A percentile compares a stretch with the other conserved stretches of the same genome.
phyloP scores from a whole-genome alignment of 2,113 vertebrate genomes.

The Atherinomorus stipes region DNA sequence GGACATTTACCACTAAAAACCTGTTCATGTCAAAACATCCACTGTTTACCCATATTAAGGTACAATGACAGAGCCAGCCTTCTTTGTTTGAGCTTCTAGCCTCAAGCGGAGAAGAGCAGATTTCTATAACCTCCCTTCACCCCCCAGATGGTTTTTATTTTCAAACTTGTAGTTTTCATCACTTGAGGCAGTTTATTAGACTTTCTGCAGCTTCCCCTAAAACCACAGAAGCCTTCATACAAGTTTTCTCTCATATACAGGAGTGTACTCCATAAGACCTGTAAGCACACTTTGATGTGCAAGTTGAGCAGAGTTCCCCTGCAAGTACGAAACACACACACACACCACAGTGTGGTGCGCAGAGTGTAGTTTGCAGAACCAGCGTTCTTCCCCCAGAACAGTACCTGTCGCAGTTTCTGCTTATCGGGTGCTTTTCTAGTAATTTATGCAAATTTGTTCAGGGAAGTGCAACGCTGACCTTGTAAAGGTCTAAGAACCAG shows the following conservation, averaged over 20 bases:
- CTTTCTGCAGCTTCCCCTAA: constrained; percentile 21
- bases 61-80: no score
- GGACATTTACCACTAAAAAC: background rate
- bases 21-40: background rate
- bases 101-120: constrained; percentile 9
- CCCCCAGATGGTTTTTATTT: constrained; percentile 23
- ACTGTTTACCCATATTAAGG: background rate
- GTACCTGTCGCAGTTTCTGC: background rate
- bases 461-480: background rate
- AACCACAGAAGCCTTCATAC: constrained; percentile 1
- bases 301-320: constrained; percentile 6
- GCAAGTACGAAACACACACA: background rate
- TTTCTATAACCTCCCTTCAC: constrained; percentile 5
- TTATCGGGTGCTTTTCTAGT: background rate
- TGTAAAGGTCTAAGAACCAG: background rate
- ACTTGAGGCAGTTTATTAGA: constrained; percentile 3
- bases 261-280: background rate
- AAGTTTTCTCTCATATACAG: constrained; percentile 1
- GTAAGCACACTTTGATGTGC: constrained; percentile 8
- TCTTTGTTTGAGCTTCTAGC: background rate
- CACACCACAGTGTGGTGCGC: background rate
- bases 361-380: background rate
- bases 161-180: constrained; percentile 17
- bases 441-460: background rate
- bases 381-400: no score